Conservation (phyloP, 2,888 invertebrate species). For the Plebejus argus region DNA sequence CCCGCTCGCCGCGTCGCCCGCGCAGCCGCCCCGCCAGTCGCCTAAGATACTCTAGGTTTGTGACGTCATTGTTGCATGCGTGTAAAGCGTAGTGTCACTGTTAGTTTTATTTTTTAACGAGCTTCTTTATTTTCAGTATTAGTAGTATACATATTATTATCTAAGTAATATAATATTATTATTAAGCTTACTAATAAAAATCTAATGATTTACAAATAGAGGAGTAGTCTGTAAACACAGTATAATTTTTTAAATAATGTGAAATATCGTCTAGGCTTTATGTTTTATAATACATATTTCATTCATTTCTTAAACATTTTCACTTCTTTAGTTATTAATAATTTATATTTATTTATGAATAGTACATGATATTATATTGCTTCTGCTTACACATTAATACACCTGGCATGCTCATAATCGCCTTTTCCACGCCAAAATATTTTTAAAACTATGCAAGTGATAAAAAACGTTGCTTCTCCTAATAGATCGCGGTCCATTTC, state of each 20-base stretch:
- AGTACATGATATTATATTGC: not conserved
- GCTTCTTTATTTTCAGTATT: constrained; percentile 1
- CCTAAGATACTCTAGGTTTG: constrained; percentile 71
- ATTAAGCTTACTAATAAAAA: not conserved
- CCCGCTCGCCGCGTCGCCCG: constrained; percentile 52
- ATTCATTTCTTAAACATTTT: not conserved
- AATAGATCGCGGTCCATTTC: constrained; percentile 84
- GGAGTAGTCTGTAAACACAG: no score
- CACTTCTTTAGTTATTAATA: not conserved
- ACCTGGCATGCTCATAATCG: not conserved
- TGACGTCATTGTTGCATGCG: constrained; percentile 41
- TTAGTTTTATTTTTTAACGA: not conserved
- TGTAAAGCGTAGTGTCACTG: constrained; percentile 26
- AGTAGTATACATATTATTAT: not conserved
- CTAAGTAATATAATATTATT: not conserved
- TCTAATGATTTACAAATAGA: no score
- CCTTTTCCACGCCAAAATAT: not conserved
- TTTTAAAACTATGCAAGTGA: not conserved
- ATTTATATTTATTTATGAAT: not conserved
- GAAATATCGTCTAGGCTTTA: not conserved
- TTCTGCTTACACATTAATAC: not conserved
- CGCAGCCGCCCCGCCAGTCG: constrained; percentile 63
- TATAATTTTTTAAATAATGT: no score
- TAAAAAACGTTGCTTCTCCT: constrained; percentile 40
- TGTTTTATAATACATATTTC: not conserved